Evolutionary conservation across 92 coral and sea anemone species (phyloP), one percentile per base, ranked within the genome.

Genomic region (Paragorgia papillata): DNA sequence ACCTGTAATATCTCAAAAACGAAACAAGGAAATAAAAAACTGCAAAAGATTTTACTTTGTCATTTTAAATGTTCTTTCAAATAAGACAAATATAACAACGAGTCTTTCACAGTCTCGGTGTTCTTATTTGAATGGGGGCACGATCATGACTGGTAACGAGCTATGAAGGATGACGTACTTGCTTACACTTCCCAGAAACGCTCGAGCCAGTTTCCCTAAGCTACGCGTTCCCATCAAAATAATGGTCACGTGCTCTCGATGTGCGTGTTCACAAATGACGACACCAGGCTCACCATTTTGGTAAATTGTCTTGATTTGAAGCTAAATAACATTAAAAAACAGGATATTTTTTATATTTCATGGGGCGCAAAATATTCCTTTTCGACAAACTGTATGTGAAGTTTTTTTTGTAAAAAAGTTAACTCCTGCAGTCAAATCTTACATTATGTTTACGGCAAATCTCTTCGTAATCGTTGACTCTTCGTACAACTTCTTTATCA

Each of bases 121-220:
- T 62, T 17, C 34, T 35, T 67, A 29, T 31, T 54, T 22, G 14
- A 19, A 51, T 55, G 94, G 97, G 15, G 97, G 99, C 7, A 95
- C 95, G 10, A 95, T 86, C 41, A 92, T 39, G 9, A 95, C 90
- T 0, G 99, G 90, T 0, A 87, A 79, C 39, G 61, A 82, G 53
- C 85, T 85, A 46, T 91, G 92, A 27, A 91, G 90, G 12, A 92
- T 84, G 50, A 84, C 75, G 69, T 91, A 89, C 20, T 95, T 92
- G 31, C 91, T 88, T 7, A 91, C 96, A 40, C 97, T 95, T 15
- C 99, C 99, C 29, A 95, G 86, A 33, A 95, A 61, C 24, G 99
- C 92, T 35, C 99, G 95, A 31, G 92, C 85, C 7, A 95, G 73
- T 29, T 87, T 85, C 2, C 99, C 97, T 80, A 86, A 81, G 26